phyloP scores from a whole-genome alignment of 2,888 invertebrate species.

The Notodonta ziczac region DNA sequence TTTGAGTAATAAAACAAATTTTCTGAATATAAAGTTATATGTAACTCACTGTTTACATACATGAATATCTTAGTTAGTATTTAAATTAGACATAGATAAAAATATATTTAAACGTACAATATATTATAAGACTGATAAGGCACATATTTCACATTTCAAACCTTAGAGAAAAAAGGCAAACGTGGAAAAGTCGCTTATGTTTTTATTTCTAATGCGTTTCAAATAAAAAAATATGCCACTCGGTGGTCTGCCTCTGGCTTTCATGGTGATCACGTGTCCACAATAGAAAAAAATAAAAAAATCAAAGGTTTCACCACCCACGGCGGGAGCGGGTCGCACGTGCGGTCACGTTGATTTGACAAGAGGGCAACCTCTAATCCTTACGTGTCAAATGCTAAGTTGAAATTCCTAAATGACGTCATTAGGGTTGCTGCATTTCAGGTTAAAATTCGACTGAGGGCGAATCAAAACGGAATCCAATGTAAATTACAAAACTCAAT shows the following conservation, averaged over 20 bases:
- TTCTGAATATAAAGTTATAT: too few relatives aligned
- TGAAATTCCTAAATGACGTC: not conserved
- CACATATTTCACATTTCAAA: not conserved
- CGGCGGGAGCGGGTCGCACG: constrained; percentile 44
- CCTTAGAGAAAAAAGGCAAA: not conserved
- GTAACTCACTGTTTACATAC: too few relatives aligned
- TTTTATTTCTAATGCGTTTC: constrained; percentile 23
- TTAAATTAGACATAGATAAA: too few relatives aligned
- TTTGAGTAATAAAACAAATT: too few relatives aligned
- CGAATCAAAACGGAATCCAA: too few relatives aligned
- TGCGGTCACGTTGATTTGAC: constrained; percentile 46
- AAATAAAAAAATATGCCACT: constrained; percentile 18
- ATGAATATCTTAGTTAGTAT: too few relatives aligned
- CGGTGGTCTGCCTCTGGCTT: constrained; percentile 47
- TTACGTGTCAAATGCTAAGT: not conserved
- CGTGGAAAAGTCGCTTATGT: constrained; percentile 13
- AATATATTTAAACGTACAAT: too few relatives aligned
- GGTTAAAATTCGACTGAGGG: too few relatives aligned
- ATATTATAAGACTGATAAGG: too few relatives aligned
- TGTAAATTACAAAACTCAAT: too few relatives aligned
- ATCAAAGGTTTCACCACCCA: constrained; percentile 46
- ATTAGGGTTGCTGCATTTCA: too few relatives aligned
- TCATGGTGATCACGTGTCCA: constrained; percentile 56
- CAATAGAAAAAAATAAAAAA: constrained; percentile 50
- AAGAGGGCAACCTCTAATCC: not conserved